Evolutionary conservation across 37 sponge, comb jelly and placozoan species (phyloP).

Genomic region (Beroe forskalii): DNA sequence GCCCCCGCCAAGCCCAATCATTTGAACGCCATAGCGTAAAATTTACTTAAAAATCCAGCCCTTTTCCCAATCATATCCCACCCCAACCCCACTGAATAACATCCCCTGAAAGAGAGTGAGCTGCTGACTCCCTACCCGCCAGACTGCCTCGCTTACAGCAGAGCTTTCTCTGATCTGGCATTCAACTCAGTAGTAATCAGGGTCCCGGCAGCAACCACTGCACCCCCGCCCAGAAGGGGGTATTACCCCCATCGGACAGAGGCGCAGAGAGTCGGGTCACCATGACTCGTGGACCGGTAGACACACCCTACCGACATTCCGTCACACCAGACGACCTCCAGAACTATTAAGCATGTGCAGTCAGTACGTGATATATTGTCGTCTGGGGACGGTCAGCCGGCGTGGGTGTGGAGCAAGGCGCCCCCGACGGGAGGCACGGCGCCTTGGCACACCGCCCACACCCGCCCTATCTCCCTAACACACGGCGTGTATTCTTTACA

Average conservation of each 20-base stretch:
- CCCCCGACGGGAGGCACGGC: not conserved
- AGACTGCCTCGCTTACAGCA: conserved; percentile 23
- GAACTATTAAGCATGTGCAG: too few relatives aligned
- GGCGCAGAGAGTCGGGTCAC: not conserved
- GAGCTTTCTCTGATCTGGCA: conserved; percentile 57
- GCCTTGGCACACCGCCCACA: not conserved
- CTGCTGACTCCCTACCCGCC: conserved; percentile 28
- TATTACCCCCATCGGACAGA: not conserved
- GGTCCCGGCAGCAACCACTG: not conserved
- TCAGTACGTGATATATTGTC: too few relatives aligned
- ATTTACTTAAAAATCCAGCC: too few relatives aligned
- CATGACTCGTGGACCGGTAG: not conserved
- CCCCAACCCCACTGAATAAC: too few relatives aligned
- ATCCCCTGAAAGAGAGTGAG: conserved; percentile 31
- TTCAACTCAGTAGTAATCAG: conserved; percentile 35
- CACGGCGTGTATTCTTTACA: not conserved
- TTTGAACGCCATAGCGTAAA: too few relatives aligned
- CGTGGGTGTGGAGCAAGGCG: not conserved
- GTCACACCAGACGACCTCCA: too few relatives aligned
- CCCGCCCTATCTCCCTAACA: not conserved
- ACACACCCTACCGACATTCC: not conserved
- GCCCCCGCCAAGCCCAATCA: too few relatives aligned
- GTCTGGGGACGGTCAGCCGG: not conserved
- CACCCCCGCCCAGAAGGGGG: not conserved
- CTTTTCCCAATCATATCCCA: too few relatives aligned